Conservation (phyloP, 2,888 invertebrate genomes). For the Phortica magna region DNA sequence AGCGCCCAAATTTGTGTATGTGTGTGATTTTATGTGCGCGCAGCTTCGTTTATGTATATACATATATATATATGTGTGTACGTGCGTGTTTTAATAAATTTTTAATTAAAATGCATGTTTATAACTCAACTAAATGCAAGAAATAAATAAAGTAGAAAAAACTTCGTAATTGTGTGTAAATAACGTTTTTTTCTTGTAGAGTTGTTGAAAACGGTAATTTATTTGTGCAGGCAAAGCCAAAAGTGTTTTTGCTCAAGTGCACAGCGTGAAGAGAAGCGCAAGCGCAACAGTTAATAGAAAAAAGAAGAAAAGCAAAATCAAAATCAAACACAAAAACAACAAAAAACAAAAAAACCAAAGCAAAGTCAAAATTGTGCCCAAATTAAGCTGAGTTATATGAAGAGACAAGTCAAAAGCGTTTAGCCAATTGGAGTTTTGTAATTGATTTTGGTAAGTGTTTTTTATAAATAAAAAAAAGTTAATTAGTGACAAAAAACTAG, state of each 20-base stretch:
- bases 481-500: no score
- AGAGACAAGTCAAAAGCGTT: neutral
- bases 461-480: no score
- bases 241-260: neutral
- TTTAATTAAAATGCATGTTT: conserved; percentile 19
- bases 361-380: neutral
- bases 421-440: conserved; percentile 50
- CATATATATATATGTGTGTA: conserved; percentile 25
- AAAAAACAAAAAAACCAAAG: neutral
- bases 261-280: neutral
- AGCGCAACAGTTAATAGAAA: conserved; percentile 21
- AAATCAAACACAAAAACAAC: neutral
- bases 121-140: neutral
- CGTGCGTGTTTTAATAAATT: conserved; percentile 12
- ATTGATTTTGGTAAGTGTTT: conserved; percentile 41
- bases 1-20: conserved; percentile 11
- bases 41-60: neutral
- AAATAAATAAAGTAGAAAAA: neutral
- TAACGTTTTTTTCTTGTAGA: no score
- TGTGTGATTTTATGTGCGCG: conserved; percentile 9
- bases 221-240: neutral
- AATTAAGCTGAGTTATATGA: neutral
- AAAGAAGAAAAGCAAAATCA: neutral
- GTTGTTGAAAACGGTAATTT: neutral
- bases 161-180: neutral